phyloP scores from a whole-genome alignment of 2,113 vertebrate species.

The Felis chaus region DNA sequence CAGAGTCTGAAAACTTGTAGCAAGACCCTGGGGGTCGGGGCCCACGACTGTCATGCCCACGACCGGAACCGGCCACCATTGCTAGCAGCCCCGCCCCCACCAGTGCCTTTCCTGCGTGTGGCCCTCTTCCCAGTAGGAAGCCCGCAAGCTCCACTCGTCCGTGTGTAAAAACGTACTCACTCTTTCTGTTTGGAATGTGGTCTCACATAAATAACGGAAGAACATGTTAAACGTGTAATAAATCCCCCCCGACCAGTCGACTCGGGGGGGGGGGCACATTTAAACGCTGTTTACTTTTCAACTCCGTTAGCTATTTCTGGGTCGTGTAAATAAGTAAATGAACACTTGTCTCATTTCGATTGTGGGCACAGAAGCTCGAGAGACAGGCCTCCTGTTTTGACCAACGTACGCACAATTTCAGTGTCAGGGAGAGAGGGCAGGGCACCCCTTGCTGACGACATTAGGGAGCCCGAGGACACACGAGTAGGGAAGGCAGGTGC shows the following conservation, averaged over 20 bases:
- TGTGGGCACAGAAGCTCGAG: too few relatives aligned
- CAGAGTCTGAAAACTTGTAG: not conserved
- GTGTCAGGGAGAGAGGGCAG: not conserved
- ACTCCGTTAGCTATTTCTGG: not conserved
- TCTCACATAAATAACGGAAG: not conserved
- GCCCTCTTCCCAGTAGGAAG: not conserved
- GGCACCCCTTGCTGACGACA: fast-evolving
- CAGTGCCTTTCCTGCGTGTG: fast-evolving
- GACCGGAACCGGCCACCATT: too few relatives aligned
- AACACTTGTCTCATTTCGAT: not conserved
- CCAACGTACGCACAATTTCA: fast-evolving
- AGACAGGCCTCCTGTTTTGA: not conserved
- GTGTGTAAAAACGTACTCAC: not conserved
- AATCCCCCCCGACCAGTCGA: not conserved
- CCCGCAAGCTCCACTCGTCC: too few relatives aligned
- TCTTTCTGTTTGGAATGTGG: not conserved
- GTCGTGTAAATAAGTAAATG: not conserved
- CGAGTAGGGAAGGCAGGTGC: fast-evolving
- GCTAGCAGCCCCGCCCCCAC: fast-evolving
- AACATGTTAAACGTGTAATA: not conserved
- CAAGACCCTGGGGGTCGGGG: not conserved
- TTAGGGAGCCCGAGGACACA: not conserved
- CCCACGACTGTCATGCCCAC: too few relatives aligned
- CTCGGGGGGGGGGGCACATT: not conserved
- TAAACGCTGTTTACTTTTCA: not conserved